A percentile compares a stretch with the other conserved stretches of the same genome.
Evolutionary conservation across 2,113 vertebrate genomes (phyloP).

Genomic region (Bujurquina vittata): DNA sequence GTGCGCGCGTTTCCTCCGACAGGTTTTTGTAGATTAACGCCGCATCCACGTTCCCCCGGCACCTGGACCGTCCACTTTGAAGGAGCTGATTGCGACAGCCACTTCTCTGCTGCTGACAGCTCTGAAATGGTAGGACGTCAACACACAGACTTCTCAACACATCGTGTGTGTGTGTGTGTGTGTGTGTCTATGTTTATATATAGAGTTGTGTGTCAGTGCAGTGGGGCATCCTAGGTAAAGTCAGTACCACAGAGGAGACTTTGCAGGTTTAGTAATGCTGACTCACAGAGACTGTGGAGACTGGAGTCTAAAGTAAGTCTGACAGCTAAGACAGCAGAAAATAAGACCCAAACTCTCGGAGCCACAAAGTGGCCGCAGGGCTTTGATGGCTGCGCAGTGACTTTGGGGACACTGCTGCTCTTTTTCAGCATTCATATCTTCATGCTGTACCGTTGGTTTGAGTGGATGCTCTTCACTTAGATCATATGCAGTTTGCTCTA

Average conservation of each 20-base stretch:
- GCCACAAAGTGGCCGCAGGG: background rate
- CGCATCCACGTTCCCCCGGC: slow-evolving; percentile 91
- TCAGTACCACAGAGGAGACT: background rate
- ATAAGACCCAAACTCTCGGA: background rate
- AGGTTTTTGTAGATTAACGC: slow-evolving; percentile 92
- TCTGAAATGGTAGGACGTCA: slow-evolving; percentile 86
- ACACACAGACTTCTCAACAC: background rate
- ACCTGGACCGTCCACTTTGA: slow-evolving; percentile 97
- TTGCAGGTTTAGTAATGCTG: slow-evolving; percentile 20
- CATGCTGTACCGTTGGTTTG: background rate
- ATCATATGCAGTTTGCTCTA: background rate
- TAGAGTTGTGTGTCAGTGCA: background rate
- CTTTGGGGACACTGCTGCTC: background rate
- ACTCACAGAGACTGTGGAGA: slow-evolving; percentile 13
- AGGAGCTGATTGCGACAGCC: slow-evolving; percentile 92
- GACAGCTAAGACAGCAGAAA: slow-evolving; percentile 12
- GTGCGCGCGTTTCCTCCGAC: background rate
- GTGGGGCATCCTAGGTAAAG: slow-evolving; percentile 7
- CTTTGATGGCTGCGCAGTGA: background rate
- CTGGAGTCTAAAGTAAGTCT: background rate
- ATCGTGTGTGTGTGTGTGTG: background rate
- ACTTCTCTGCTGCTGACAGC: slow-evolving; percentile 85
- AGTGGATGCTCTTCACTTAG: background rate
- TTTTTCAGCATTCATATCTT: background rate
- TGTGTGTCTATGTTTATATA: background rate